Evolutionary conservation across 2,113 vertebrate species (phyloP), one percentile per base, ranked within the genome.

Genomic region (Semicossyphus pulcher): DNA sequence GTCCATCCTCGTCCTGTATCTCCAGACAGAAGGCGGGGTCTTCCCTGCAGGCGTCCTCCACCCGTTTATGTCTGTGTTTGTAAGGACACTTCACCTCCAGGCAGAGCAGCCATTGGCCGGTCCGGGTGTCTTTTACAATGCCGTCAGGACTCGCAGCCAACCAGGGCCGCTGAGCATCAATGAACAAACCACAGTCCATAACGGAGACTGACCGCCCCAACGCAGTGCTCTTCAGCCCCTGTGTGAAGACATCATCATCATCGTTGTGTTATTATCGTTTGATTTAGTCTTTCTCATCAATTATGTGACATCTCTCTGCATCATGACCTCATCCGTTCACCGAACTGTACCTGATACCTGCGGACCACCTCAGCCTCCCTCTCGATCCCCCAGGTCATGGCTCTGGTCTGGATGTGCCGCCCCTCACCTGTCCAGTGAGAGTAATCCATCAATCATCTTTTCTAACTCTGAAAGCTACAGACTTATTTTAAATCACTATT

Each of bases 21-120:
- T 93, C 57, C 85, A 96, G 91, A 37, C 95, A 96, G 92, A 96
- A 96, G 3, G 53, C 26, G 0, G 32, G 69, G 84, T 96, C 95
- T 0, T 94, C 88, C 37, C 68, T 81, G 81, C 95, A 96, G 72
- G 95, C 95, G 41, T 95, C 89, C 0, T 77, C 86, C 63, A 96
- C 91, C 0, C 88, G 91, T 29, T 64, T 83, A 3, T 93, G 18
- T 41, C 90, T 86, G 86, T 96, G 95, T 67, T 96, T 96, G 78
- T 90, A 94, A 18, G 95, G 95, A 89, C 95, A 96, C 84, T 96
- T 96, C 29, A 96, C 94, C 77, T 96, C 95, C 86, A 96, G 75
- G 39, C 93, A 78, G 56, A 93, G 84, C 67, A 95, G 76, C 18
- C 65, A 7, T 58, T 89, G 78, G 21, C 92, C 90, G 0, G 88